These are phyloP conservation scores for Tenthredo amoena DNA, from an alignment of 2,888 invertebrate species.

Conservation along the genomic window DNA sequence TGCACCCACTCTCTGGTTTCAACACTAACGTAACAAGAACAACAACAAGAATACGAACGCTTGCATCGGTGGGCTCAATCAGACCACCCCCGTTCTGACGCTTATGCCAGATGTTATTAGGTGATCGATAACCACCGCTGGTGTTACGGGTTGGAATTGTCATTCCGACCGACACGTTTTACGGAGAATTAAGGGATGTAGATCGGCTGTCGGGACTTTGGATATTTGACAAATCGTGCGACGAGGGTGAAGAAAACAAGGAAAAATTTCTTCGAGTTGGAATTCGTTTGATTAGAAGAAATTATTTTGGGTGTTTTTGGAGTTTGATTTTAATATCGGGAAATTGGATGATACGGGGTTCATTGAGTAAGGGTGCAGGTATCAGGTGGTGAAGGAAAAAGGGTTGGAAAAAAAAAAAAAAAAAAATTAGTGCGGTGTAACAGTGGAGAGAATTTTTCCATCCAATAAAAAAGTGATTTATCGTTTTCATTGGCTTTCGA, in stretches of 20 bases:
- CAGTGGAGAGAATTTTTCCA: not conserved
- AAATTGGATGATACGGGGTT: not conserved
- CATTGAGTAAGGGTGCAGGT: not conserved
- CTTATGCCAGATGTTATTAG: constrained; percentile 41
- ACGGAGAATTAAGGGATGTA: not conserved
- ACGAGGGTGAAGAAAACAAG: not conserved
- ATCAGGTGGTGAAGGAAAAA: not conserved
- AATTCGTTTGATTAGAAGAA: not conserved
- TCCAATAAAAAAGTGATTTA: constrained; percentile 10
- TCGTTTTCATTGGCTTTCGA: constrained; percentile 20
- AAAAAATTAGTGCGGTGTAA: not conserved
- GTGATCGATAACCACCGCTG: constrained; percentile 41
- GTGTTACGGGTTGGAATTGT: constrained; percentile 30
- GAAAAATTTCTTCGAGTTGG: not conserved
- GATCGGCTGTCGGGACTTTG: not conserved
- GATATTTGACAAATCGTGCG: not conserved
- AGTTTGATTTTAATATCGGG: not conserved
- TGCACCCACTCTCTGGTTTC: not conserved
- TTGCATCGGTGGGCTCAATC: not conserved
- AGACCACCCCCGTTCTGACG: not conserved
- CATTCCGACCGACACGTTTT: constrained; percentile 28
- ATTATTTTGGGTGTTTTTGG: not conserved
- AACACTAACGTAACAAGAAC: constrained; percentile 11
- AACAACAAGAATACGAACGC: constrained; percentile 3
- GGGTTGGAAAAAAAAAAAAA: not conserved